Evolutionary conservation across 2,797 vertebrate species (phyloP).

Genomic region (Mastacembelus armatus): DNA sequence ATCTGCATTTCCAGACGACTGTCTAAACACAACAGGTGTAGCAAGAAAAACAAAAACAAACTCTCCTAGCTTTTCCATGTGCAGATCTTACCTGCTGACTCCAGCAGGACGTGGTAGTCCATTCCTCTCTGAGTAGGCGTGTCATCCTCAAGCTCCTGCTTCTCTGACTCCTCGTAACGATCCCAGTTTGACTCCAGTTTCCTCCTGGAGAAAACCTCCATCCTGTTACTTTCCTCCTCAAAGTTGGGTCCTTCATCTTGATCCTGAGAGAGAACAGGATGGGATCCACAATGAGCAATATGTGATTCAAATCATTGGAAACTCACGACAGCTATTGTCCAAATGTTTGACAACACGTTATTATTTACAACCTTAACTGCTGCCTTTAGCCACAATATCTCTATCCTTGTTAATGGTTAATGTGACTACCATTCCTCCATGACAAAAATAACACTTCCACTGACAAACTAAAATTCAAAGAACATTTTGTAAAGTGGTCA

Average conservation of each 20-base stretch:
- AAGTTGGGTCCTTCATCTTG: constrained; percentile 67
- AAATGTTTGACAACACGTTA: too few relatives aligned
- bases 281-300: neutral
- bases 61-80: neutral
- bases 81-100: constrained; percentile 85
- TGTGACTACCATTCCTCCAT: neutral
- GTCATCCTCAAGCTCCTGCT: constrained; percentile 62
- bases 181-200: constrained; percentile 93
- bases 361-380: too few relatives aligned
- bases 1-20: constrained; percentile 13
- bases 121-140: constrained; percentile 87
- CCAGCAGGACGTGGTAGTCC: constrained; percentile 90
- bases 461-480: neutral
- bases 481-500: constrained; percentile 10
- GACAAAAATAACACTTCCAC: neutral
- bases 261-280: constrained; percentile 48
- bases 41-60: constrained; percentile 23
- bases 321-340: neutral
- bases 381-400: too few relatives aligned
- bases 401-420: too few relatives aligned
- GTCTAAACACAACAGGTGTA: neutral
- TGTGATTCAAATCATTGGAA: neutral
- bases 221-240: constrained; percentile 75
- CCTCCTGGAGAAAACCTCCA: constrained; percentile 87
- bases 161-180: constrained; percentile 86